Conservation (phyloP, 2,113 vertebrate genomes). For the Trogon melanurus region DNA sequence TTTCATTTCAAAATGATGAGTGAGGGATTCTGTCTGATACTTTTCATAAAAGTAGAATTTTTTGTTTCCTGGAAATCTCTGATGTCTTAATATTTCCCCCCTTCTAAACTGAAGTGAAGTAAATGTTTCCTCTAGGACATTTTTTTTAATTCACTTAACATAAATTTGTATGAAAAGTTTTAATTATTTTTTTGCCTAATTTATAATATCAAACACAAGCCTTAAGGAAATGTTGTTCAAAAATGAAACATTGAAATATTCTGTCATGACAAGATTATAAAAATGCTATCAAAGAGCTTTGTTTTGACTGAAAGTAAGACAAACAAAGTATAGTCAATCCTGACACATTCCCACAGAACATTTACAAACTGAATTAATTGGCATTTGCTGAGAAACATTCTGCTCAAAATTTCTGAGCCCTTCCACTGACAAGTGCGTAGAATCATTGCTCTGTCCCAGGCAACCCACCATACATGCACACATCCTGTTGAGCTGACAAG, state of each 20-base stretch:
- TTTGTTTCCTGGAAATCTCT: neutral
- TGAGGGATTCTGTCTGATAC: neutral
- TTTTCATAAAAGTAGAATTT: neutral
- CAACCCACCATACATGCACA: neutral
- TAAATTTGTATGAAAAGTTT: conserved; percentile 5
- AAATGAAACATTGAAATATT: conserved; percentile 13
- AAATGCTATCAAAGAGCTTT: conserved; percentile 46
- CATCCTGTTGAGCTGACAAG: neutral
- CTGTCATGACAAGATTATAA: conserved; percentile 13
- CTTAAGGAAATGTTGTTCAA: conserved; percentile 1
- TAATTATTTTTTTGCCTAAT: neutral
- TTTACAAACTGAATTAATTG: conserved; percentile 55
- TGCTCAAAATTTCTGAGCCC: conserved; percentile 35
- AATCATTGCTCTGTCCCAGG: conserved; percentile 14
- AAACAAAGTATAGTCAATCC: conserved; percentile 60
- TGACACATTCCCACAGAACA: conserved; percentile 57
- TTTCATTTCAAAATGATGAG: neutral
- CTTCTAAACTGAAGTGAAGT: too few species aligned
- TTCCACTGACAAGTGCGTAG: neutral
- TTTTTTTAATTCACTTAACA: neutral
- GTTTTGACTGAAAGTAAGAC: conserved; percentile 68
- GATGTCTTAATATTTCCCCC: too few species aligned
- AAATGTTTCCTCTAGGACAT: too few species aligned
- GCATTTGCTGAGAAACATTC: conserved; percentile 53
- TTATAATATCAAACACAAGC: neutral